Conservation (phyloP, 2,888 invertebrate species). For the Epinotia ramella region DNA sequence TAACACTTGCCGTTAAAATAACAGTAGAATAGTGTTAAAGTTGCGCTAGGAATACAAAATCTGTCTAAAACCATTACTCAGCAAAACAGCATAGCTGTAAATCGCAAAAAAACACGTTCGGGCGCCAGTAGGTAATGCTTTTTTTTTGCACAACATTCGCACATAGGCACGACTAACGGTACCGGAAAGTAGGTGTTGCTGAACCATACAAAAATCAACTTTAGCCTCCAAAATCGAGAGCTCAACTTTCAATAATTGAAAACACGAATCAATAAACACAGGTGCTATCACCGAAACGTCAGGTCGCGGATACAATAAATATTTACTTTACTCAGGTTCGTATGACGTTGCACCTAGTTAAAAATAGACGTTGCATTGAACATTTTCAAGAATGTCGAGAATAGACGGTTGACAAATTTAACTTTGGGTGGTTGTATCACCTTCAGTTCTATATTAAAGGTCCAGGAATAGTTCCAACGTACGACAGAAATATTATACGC, state of each 20-base stretch:
- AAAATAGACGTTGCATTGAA: slow-evolving; percentile 72
- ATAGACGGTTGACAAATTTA: slow-evolving; percentile 77
- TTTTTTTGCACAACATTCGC: slow-evolving; percentile 65
- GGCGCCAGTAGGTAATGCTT: slow-evolving; percentile 55
- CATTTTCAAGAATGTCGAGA: slow-evolving; percentile 68
- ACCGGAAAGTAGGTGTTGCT: slow-evolving; percentile 53
- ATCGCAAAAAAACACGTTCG: slow-evolving; percentile 60
- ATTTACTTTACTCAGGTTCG: slow-evolving; percentile 32
- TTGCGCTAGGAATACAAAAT: slow-evolving; percentile 37
- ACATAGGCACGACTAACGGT: slow-evolving; percentile 65
- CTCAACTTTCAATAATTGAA: slow-evolving; percentile 17
- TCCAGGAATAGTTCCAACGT: slow-evolving; percentile 70
- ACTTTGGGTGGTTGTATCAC: slow-evolving; percentile 74
- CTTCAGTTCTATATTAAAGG: slow-evolving; percentile 77
- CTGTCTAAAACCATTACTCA: slow-evolving; percentile 45
- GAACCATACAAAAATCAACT: slow-evolving; percentile 49
- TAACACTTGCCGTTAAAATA: slow-evolving; percentile 48
- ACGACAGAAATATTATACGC: slow-evolving; percentile 71
- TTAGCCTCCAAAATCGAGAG: slow-evolving; percentile 34
- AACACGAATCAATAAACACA: slow-evolving; percentile 38
- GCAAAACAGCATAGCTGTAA: slow-evolving; percentile 63
- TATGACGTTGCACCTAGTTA: slow-evolving; percentile 47
- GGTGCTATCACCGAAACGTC: slow-evolving; percentile 24
- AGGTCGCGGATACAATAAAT: slow-evolving; percentile 36
- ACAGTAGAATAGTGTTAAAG: slow-evolving; percentile 25